Evolutionary conservation across 2,113 vertebrate species (phyloP), one percentile per base, ranked within the genome.

Genomic region (Stomatorhinus ivindoensis): DNA sequence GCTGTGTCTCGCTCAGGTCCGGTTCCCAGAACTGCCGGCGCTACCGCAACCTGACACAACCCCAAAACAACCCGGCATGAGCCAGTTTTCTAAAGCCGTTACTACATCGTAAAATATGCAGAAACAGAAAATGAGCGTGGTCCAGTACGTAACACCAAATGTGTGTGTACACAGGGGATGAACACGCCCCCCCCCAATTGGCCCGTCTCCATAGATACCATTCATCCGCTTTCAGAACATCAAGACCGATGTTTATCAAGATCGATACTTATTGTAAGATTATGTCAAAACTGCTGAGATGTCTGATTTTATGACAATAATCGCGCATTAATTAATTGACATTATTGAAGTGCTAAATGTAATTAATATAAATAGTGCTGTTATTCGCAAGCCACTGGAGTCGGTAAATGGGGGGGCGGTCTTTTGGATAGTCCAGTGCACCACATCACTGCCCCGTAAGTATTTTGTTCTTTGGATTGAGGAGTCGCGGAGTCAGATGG

Each of bases 1-100:
- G 92, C 91, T 92, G 92, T 91, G 90, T 88, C 58, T 65, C 82
- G 65, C 69, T 91, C 80, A 91, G 65, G 80, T 50, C 90, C 44
- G 24, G 73, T 91, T 92, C 90, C 91, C 91, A 93, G 92, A 90
- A 15, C 35, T 3, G 27, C 69, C 27, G 1, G 13, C 0, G 13
- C 73, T 42, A 17, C 13, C 17, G 3, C 39, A 2, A 80, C 73
- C 73, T 13, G 19, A 42, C 15, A 6, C 15, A 10, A 80, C 88
- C 47, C 27, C 88, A 87, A 53, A 35, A 6, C n/a, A 53, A 53
- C 86, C 17, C 27, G n/a, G n/a, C 15, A 3, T 31, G 31, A 80
- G 31, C 35, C 35, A 39, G 35, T 80, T 80, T 42, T 80, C 27
- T 73, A 73, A 73, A 73, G 31, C 73, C 2, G 27, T 76, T 7